Percentiles rank a stretch among this genome's conserved stretches.
These are phyloP conservation scores for Conops quadrifasciatus DNA, from an alignment of 2,888 invertebrate species.

Conservation along the genomic window DNA sequence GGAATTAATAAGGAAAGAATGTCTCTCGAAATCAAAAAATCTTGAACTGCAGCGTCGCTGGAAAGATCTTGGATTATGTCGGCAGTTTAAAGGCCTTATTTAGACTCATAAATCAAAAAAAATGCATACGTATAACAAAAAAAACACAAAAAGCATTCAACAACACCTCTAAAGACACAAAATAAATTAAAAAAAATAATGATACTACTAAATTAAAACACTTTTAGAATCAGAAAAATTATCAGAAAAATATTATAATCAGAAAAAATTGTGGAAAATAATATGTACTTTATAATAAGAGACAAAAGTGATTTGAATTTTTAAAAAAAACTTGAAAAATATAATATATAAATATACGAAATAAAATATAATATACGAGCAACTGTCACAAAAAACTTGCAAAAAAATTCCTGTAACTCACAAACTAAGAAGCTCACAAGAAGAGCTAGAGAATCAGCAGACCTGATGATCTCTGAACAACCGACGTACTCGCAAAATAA, in stretches of 20 bases:
- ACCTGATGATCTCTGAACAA: too few species aligned
- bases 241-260: too few species aligned
- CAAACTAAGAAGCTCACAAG: conserved; percentile 39
- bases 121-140: conserved; percentile 11
- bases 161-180: conserved; percentile 15
- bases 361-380: conserved; percentile 33
- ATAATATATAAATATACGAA: conserved; percentile 24
- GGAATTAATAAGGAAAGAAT: background rate
- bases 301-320: too few species aligned
- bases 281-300: too few species aligned
- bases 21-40: background rate
- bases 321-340: conserved; percentile 23
- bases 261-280: too few species aligned
- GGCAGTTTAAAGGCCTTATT: too few species aligned
- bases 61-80: too few species aligned
- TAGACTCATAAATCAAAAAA: too few species aligned
- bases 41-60: too few species aligned
- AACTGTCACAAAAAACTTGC: too few species aligned
- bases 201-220: conserved; percentile 2
- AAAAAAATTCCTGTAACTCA: conserved; percentile 30
- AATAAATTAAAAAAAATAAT: conserved; percentile 1
- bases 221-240: too few species aligned
- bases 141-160: conserved; percentile 45
- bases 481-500: conserved; percentile 44
- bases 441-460: conserved; percentile 45